Percentiles rank a stretch among this genome's conserved stretches.
These are phyloP conservation scores for Lissocephala sabroskyi DNA, from an alignment of 2,888 invertebrate genomes.

Conservation along the genomic window DNA sequence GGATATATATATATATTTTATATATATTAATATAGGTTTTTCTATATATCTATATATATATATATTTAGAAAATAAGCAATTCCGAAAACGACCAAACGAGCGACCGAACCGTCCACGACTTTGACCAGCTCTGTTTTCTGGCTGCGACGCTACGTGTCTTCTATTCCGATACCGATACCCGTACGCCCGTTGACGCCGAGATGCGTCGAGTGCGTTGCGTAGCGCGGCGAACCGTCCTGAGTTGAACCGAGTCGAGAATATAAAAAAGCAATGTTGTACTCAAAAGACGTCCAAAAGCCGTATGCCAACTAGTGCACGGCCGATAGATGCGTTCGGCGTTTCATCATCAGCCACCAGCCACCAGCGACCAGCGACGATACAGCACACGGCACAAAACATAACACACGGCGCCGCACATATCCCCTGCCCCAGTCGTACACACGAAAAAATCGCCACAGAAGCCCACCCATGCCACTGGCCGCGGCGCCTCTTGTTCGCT, in stretches of 20 bases:
- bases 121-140: conserved; percentile 58
- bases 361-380: conserved; percentile 29
- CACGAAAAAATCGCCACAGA: not conserved
- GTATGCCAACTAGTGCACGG: conserved; percentile 70
- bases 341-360: conserved; percentile 45
- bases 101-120: conserved; percentile 60
- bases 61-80: conserved; percentile 61
- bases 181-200: conserved; percentile 5
- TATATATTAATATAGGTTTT: conserved; percentile 54
- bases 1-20: conserved; percentile 48
- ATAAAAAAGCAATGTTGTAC: conserved; percentile 70
- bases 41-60: conserved; percentile 25
- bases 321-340: conserved; percentile 71
- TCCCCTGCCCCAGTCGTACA: conserved; percentile 1
- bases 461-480: not conserved
- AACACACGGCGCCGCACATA: conserved; percentile 18
- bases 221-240: conserved; percentile 41
- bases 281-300: conserved; percentile 71
- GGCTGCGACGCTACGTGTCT: conserved; percentile 26
- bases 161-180: not conserved
- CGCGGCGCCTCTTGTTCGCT: too few species aligned
- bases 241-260: conserved; percentile 64
- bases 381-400: conserved; percentile 29
- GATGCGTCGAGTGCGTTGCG: conserved; percentile 5
- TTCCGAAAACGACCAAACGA: conserved; percentile 47